Conservation (phyloP, 2,888 invertebrate species). For the Oegoconia quadripuncta region DNA sequence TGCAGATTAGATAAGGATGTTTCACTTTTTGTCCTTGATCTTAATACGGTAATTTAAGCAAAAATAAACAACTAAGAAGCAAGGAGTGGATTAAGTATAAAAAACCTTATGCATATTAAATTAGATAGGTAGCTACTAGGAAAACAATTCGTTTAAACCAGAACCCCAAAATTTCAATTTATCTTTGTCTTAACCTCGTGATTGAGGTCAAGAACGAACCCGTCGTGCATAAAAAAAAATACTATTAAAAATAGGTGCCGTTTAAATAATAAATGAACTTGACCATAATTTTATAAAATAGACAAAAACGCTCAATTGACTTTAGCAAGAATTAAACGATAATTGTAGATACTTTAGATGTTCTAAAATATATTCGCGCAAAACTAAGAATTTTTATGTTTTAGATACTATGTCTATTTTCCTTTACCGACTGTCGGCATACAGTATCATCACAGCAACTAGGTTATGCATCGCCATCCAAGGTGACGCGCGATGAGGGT, state of each 20-base stretch:
- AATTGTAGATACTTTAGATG: too few species aligned
- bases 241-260: too few species aligned
- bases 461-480: slow-evolving; percentile 40
- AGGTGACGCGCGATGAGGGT: slow-evolving; percentile 50
- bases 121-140: too few species aligned
- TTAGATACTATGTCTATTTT: too few species aligned
- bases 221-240: too few species aligned
- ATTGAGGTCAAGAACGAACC: too few species aligned
- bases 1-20: slow-evolving; percentile 27
- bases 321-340: too few species aligned
- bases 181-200: too few species aligned
- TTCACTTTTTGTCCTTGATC: slow-evolving; percentile 34
- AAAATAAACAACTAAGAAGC: neutral
- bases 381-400: neutral
- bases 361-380: neutral
- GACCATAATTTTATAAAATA: too few species aligned
- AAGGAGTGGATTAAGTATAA: neutral
- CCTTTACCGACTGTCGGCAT: slow-evolving; percentile 18
- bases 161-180: too few species aligned
- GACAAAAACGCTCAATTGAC: too few species aligned
- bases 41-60: slow-evolving; percentile 35
- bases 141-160: neutral
- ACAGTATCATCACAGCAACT: slow-evolving; percentile 31
- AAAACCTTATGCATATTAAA: neutral
- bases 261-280: too few species aligned